Percentiles rank a stretch among this genome's conserved stretches.
phyloP scores from a whole-genome alignment of 2,888 invertebrate species.

The Amphipyra berbera region DNA sequence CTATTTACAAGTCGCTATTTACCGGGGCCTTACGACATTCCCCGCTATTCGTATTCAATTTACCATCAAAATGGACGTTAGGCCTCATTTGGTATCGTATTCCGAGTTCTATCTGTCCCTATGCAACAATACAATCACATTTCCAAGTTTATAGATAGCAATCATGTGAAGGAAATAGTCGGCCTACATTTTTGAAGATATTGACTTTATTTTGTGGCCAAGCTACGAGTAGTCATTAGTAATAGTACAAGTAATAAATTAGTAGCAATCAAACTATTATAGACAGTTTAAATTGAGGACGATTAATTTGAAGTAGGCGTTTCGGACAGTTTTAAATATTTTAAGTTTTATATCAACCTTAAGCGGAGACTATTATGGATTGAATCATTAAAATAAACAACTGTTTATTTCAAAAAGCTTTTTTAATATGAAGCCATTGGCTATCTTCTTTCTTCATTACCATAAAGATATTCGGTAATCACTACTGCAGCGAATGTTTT shows the following conservation, averaged over 20 bases:
- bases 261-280: too few relatives aligned
- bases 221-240: neutral
- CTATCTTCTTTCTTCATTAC: conserved; percentile 3
- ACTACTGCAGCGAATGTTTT: conserved; percentile 72
- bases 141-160: conserved; percentile 23
- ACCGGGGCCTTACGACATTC: conserved; percentile 71
- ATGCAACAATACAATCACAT: conserved; percentile 41
- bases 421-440: conserved; percentile 27
- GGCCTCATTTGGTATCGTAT: conserved; percentile 78
- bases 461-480: conserved; percentile 59
- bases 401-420: neutral
- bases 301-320: too few relatives aligned
- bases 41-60: conserved; percentile 85
- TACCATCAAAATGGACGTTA: conserved; percentile 82
- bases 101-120: conserved; percentile 59
- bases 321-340: too few relatives aligned
- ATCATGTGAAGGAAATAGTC: conserved; percentile 17
- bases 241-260: neutral
- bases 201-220: too few relatives aligned
- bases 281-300: too few relatives aligned
- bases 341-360: too few relatives aligned
- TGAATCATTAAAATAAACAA: conserved; percentile 41
- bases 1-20: conserved; percentile 86
- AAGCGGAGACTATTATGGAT: conserved; percentile 3
- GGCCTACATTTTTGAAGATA: neutral